Conservation (phyloP, 2,113 vertebrate species). For the Heloderma charlesbogerti region DNA sequence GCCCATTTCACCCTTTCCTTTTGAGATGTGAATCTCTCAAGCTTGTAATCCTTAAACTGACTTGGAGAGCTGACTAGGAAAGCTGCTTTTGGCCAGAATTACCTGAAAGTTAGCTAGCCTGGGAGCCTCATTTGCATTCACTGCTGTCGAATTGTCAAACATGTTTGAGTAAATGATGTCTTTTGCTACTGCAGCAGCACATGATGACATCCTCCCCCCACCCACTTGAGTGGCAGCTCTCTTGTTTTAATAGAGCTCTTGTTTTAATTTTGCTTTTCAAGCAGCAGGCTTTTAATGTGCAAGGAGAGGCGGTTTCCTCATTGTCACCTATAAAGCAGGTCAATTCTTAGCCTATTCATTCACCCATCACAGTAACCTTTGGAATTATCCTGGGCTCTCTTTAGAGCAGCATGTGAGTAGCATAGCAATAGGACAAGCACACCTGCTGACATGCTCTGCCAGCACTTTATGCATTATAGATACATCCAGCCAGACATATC, state of each 20-base stretch:
- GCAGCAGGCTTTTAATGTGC: slow-evolving; percentile 14
- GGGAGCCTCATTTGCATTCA: neutral
- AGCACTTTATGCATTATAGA: slow-evolving; percentile 37
- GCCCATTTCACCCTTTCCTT: neutral
- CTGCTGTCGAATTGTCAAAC: neutral
- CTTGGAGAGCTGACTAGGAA: slow-evolving; percentile 10
- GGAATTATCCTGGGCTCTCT: neutral
- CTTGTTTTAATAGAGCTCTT: neutral
- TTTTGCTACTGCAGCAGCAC: neutral
- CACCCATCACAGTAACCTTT: neutral
- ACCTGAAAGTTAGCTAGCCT: slow-evolving; percentile 3
- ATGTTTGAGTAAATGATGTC: neutral
- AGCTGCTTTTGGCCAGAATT: neutral
- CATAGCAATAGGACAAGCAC: slow-evolving; percentile 56
- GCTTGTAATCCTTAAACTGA: slow-evolving; percentile 4
- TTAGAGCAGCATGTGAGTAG: slow-evolving; percentile 8
- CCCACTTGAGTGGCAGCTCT: neutral
- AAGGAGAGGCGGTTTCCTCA: slow-evolving; percentile 10
- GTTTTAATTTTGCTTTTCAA: slow-evolving; percentile 25
- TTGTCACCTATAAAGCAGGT: neutral
- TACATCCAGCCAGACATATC: neutral
- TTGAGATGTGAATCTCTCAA: neutral
- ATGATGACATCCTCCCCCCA: neutral
- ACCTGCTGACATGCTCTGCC: slow-evolving; percentile 52
- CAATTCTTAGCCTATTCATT: slow-evolving; percentile 6